These are phyloP conservation scores for Mormyrops attenuatus DNA, from an alignment of 2,797 vertebrate genomes.

Conservation along the genomic window DNA sequence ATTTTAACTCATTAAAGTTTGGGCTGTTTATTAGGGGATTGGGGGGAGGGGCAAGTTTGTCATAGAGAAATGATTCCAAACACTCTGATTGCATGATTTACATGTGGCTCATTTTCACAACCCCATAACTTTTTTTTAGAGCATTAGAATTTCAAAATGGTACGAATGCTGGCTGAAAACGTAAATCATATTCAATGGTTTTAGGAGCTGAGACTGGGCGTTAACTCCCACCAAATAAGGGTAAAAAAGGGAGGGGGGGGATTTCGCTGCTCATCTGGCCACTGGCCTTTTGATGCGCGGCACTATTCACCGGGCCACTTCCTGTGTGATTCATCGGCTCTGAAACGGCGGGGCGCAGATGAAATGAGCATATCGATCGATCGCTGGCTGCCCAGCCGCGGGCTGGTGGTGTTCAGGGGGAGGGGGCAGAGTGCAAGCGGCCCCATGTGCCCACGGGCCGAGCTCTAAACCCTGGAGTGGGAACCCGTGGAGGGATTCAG, in stretches of 20 bases:
- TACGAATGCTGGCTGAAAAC: background rate
- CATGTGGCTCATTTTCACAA: background rate
- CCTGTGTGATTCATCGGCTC: background rate
- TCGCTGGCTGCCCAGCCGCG: background rate
- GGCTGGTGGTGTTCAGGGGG: background rate
- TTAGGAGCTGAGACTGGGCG: background rate
- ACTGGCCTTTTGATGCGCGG: background rate
- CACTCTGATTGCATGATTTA: background rate
- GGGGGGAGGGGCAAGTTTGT: background rate
- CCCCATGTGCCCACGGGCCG: background rate
- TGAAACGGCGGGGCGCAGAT: background rate
- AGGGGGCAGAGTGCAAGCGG: background rate
- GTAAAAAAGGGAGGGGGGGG: background rate
- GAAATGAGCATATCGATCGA: constrained; percentile 32
- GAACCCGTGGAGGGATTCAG: background rate
- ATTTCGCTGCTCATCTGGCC: background rate
- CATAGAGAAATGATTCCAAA: background rate
- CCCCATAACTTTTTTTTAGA: background rate
- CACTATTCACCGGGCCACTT: background rate
- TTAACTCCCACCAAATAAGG: background rate
- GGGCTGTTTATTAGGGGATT: background rate
- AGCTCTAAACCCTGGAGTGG: background rate
- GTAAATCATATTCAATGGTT: background rate
- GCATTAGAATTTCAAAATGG: background rate
- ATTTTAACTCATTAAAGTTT: background rate